Percentiles rank a stretch among this genome's conserved stretches.
Evolutionary conservation across 2,888 invertebrate genomes (phyloP).

Genomic region (Laspeyria flexula): DNA sequence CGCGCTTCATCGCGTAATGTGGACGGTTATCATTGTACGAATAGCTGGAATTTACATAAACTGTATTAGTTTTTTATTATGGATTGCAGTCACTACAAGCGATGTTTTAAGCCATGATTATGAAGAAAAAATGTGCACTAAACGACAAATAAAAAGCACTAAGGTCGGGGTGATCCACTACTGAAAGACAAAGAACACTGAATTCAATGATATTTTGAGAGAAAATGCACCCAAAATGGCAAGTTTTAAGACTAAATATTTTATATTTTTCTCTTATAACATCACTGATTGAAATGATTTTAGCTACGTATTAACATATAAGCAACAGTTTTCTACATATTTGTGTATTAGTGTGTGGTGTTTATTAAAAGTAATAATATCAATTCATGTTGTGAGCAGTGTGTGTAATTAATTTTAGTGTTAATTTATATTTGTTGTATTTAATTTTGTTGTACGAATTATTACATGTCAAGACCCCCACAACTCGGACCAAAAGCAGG

Average conservation of each 20-base stretch:
- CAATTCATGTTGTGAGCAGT: no score
- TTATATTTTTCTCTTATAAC: neutral
- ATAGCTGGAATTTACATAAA: slow-evolving; percentile 4
- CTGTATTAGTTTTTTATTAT: no score
- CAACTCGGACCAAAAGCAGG: neutral
- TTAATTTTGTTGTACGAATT: neutral
- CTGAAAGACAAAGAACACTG: neutral
- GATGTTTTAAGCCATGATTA: neutral
- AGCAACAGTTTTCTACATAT: neutral
- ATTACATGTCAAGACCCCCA: neutral
- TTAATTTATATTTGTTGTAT: neutral
- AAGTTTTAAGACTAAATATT: no score
- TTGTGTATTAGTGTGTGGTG: neutral
- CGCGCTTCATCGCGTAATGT: slow-evolving; percentile 56
- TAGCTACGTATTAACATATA: neutral
- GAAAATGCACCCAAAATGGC: no score
- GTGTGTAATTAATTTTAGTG: no score
- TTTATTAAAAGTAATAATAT: neutral
- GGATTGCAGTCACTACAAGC: no score
- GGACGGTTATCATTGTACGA: slow-evolving; percentile 12
- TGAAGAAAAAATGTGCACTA: neutral
- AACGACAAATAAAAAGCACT: neutral
- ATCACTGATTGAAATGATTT: neutral
- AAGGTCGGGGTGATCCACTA: neutral
- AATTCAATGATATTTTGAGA: neutral